Conservation (phyloP, 2,113 vertebrate species). For the Paradisaea rubra region DNA sequence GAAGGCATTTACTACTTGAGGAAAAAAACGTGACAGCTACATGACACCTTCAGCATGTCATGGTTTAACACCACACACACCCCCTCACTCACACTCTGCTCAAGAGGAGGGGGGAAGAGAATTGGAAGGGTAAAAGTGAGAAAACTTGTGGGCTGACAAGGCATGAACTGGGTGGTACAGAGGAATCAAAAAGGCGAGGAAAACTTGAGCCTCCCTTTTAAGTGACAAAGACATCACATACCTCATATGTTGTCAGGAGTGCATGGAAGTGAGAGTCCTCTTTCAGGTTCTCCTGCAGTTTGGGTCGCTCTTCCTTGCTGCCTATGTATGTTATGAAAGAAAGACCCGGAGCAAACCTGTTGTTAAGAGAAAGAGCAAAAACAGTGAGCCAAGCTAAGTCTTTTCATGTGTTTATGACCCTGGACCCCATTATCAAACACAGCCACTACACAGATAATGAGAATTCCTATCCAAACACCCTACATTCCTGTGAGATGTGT, state of each 20-base stretch:
- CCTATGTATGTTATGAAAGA: conserved; percentile 78
- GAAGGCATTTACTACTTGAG: background rate
- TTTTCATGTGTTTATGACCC: background rate
- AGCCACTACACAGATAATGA: background rate
- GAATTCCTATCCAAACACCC: background rate
- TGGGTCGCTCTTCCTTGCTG: conserved; percentile 78
- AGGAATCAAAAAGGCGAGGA: background rate
- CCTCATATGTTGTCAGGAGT: conserved; percentile 90
- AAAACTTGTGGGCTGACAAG: background rate
- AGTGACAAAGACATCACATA: background rate
- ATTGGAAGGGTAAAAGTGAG: background rate
- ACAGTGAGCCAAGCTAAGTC: background rate
- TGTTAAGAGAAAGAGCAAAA: background rate
- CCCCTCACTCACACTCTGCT: background rate
- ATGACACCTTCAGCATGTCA: background rate
- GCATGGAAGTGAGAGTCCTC: conserved; percentile 59
- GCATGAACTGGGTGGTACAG: background rate
- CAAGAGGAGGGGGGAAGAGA: background rate
- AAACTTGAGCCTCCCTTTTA: background rate
- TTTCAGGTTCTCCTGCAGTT: conserved; percentile 70
- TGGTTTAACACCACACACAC: background rate
- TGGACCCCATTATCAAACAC: background rate
- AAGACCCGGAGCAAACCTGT: conserved; percentile 82
- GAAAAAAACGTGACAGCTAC: background rate
- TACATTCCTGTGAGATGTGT: background rate